These are phyloP conservation scores for Orthonevra nobilis DNA, from an alignment of 2,888 invertebrate species.

Conservation along the genomic window DNA sequence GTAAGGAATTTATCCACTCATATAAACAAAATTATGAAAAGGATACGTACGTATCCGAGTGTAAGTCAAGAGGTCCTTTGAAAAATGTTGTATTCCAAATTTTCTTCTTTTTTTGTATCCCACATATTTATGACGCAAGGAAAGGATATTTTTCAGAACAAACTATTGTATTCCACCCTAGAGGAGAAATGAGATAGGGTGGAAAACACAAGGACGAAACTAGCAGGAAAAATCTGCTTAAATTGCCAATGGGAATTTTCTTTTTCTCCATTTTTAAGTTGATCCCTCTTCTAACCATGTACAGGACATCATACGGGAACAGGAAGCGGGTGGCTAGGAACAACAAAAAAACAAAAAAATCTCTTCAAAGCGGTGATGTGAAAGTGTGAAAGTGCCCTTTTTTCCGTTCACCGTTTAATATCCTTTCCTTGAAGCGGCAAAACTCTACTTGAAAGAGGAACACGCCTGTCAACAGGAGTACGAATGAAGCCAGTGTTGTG, in stretches of 20 bases:
- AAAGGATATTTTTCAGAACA: constrained; percentile 51
- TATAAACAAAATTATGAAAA: constrained; percentile 50
- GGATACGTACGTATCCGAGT: constrained; percentile 26
- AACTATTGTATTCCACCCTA: constrained; percentile 54
- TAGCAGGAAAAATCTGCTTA: constrained; percentile 66
- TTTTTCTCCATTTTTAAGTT: not conserved
- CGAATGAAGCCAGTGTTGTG: too few species aligned
- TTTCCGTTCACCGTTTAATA: constrained; percentile 43
- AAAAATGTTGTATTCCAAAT: constrained; percentile 28
- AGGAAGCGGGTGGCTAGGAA: constrained; percentile 1
- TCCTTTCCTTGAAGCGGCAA: constrained; percentile 37
- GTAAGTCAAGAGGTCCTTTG: constrained; percentile 49
- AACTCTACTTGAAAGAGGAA: constrained; percentile 23
- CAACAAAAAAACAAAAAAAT: constrained; percentile 45
- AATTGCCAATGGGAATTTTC: constrained; percentile 66
- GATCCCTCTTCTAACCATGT: constrained; percentile 16
- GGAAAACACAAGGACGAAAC: constrained; percentile 30
- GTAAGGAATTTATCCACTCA: constrained; percentile 10
- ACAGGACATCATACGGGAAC: constrained; percentile 41
- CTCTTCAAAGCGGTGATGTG: constrained; percentile 45
- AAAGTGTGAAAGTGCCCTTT: constrained; percentile 58
- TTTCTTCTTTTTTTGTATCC: constrained; percentile 5
- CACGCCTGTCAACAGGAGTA: too few species aligned
- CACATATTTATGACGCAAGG: constrained; percentile 55
- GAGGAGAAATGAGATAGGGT: constrained; percentile 21